Percentiles rank a stretch among this genome's conserved stretches.
Conservation (phyloP, 1,140 invertebrate species). For the Bombus haemorrhoidalis region DNA sequence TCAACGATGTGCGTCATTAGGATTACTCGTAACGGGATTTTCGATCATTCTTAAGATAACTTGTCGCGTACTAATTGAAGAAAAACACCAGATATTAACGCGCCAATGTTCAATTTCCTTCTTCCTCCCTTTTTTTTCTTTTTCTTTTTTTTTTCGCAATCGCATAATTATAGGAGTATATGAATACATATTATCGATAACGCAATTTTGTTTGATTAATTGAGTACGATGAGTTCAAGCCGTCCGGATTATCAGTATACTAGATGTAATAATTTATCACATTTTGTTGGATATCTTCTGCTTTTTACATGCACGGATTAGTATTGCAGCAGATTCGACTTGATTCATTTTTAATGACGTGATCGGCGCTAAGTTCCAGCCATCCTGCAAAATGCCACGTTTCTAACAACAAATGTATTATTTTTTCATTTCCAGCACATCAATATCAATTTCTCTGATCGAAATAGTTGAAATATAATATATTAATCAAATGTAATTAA, state of each 20-base stretch:
- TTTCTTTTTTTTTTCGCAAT: neutral
- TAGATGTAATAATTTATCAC: neutral
- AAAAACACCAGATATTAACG: slow-evolving; percentile 4
- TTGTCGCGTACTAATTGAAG: neutral
- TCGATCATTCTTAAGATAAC: too few relatives aligned
- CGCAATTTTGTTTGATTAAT: neutral
- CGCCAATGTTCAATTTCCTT: too few relatives aligned
- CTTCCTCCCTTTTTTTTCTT: too few relatives aligned
- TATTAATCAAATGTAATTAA: too few relatives aligned
- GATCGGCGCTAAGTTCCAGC: too few relatives aligned
- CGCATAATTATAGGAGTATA: neutral
- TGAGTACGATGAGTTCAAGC: neutral
- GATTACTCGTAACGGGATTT: slow-evolving; percentile 37
- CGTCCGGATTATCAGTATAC: neutral
- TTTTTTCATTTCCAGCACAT: neutral
- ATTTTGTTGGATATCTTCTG: too few relatives aligned
- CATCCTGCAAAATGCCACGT: too few relatives aligned
- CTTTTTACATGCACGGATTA: too few relatives aligned
- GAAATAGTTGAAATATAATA: too few relatives aligned
- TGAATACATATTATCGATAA: neutral
- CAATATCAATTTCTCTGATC: neutral
- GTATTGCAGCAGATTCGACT: neutral
- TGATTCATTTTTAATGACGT: neutral
- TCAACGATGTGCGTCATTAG: neutral
- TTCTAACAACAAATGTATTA: too few relatives aligned